Evolutionary conservation across 2,113 vertebrate species (phyloP), one percentile per base, ranked within the genome.

Genomic region (Oreochromis niloticus): DNA sequence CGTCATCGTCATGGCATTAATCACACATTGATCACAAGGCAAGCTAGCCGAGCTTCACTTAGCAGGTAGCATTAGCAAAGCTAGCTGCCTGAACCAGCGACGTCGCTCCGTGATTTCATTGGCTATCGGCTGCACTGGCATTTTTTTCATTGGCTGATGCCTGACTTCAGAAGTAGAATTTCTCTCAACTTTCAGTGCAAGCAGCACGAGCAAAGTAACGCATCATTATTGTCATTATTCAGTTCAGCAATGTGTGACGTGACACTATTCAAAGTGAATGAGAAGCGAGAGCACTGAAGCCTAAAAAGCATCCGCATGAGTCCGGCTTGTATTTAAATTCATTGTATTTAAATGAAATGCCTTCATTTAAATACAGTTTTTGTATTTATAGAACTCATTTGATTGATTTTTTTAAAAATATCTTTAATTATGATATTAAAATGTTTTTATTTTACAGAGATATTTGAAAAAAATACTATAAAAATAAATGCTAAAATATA

Each of bases 351-450:
- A 10, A 75, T n/a, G 6, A 63, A 63, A 63, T 0, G 5, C 1
- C 14, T 73, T 46, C 0, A 30, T 27, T 73, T 73, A 73, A 73
- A 43, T 46, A 41, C 9, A 10, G 0, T 8, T 1, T 50, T 0
- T 75, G 2, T 5, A 66, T 39, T 5, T 75, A 8, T 6, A 75
- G 9, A 75, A 46, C 27, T 17, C 0, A 8, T 78, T 78, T 78
- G 19, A 78, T 78, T 50, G 17, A 78, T 5, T 78, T 78, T 32
- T 41, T 7, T 0, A 10, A n/a, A 66, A n/a, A 75, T 32, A 11
- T 50, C 4, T 50, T 50, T 78, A 0, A 32, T 32, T 12, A 0
- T 50, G 3, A 78, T 27, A 78, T 19, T 19, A 4, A 75, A 78
- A 1, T 34, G 16, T 34, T 52, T 52, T 52, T 78, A 52, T 34